Evolutionary conservation across 2,113 vertebrate species (phyloP).

Genomic region (Marmota flaviventris): DNA sequence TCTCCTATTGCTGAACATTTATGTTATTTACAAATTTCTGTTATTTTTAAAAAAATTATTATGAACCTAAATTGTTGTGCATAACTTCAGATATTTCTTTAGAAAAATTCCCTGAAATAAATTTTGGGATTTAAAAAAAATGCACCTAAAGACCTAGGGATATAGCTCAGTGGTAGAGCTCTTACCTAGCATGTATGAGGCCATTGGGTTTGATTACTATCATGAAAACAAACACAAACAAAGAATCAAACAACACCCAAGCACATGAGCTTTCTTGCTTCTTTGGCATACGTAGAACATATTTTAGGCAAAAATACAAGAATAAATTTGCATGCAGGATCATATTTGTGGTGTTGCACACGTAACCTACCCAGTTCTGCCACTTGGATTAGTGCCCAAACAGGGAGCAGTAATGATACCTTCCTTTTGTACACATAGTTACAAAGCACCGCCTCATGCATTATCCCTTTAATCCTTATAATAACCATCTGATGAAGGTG

Average conservation of each 20-base stretch:
- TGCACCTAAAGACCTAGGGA: neutral
- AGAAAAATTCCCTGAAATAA: slow-evolving; percentile 43
- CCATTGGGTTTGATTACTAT: neutral
- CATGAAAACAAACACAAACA: neutral
- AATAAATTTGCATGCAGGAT: slow-evolving; percentile 36
- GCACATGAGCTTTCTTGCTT: neutral
- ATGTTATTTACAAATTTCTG: slow-evolving; percentile 35
- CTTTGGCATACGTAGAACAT: slow-evolving; percentile 18
- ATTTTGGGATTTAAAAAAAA: neutral
- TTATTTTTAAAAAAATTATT: slow-evolving; percentile 48
- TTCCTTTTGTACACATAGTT: slow-evolving; percentile 65
- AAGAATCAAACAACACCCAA: neutral
- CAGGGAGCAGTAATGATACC: slow-evolving; percentile 66
- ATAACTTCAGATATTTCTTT: slow-evolving; percentile 48
- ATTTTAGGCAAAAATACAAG: slow-evolving; percentile 44
- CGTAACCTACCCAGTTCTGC: slow-evolving; percentile 66
- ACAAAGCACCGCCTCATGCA: slow-evolving; percentile 9
- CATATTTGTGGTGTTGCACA: slow-evolving; percentile 34
- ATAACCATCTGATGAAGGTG: slow-evolving; percentile 61
- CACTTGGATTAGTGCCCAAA: slow-evolving; percentile 49
- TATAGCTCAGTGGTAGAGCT: neutral
- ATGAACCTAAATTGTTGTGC: neutral
- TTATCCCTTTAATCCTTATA: slow-evolving; percentile 74
- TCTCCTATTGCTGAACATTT: neutral
- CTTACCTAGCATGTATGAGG: neutral